These are phyloP conservation scores for Ceratitis capitata DNA, from an alignment of 1,140 invertebrate species.

Conservation along the genomic window DNA sequence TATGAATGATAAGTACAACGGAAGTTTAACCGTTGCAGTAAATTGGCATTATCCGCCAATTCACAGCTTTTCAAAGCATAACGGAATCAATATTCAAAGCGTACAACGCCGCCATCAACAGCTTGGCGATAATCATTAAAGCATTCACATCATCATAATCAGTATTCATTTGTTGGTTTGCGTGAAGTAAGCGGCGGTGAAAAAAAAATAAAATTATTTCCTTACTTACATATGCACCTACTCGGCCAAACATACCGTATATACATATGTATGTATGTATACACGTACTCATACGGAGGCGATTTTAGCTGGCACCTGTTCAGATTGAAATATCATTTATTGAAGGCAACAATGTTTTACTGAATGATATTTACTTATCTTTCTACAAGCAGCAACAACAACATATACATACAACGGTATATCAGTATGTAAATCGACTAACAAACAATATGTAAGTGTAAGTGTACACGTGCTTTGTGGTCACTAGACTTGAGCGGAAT, in stretches of 20 bases:
- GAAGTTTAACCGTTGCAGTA: neutral
- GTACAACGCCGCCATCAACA: neutral
- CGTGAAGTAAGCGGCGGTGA: neutral
- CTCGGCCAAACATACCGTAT: neutral
- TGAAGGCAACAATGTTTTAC: constrained; percentile 1
- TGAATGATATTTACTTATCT: constrained; percentile 5
- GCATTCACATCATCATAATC: neutral
- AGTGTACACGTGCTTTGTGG: neutral
- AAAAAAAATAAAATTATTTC: constrained; percentile 3
- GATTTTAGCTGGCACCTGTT: neutral
- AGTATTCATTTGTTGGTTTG: neutral
- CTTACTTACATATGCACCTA: neutral
- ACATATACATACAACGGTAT: too few relatives aligned
- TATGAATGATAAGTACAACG: neutral
- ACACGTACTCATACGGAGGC: neutral
- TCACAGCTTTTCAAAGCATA: neutral
- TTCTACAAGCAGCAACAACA: too few relatives aligned
- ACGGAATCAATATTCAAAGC: neutral
- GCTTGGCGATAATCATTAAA: constrained; percentile 3
- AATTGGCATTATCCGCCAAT: constrained; percentile 10
- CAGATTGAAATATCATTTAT: neutral
- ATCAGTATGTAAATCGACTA: too few relatives aligned
- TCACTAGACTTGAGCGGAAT: neutral
- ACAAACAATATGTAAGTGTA: neutral
- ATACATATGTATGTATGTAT: neutral